Base-by-base conservation (phyloP, 2,888 invertebrate species). In the Erannis defoliaria region DNA sequence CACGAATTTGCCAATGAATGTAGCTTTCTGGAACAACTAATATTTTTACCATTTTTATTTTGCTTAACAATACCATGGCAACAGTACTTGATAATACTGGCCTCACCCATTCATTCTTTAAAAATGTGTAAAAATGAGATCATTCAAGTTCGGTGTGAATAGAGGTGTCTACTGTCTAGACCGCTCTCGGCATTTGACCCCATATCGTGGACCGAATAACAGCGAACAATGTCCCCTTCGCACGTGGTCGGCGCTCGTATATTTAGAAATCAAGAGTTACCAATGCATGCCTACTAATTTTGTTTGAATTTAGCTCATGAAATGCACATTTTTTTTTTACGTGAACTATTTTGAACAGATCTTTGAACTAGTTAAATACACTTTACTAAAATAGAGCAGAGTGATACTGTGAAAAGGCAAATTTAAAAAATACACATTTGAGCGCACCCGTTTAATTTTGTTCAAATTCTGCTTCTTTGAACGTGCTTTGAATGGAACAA, bases 211-310 rank as follows among this genome's bases (percentile, higher is more conserved):
- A 46, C 51, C 26, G 56, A 53, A 46, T 35, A 26, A 37, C 55
- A 56, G 70, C 72, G 83, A 80, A 80, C 84, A 80, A 76, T 84
- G 85, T 85, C 82, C 84, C 84, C 82, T 81, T 71, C 75, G 78
- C 89, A 90, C 90, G 90, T 90, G 91, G 86, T 81, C 38, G 51
- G 29, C n/a, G 16, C 16, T 50, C 58, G 67, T 85, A 85, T 76
- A 84, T 82, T 81, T 86, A 85, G 82, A 83, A 71, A 77, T 75
- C 72, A 72, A 14, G n/a, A 31, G n/a, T n/a, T n/a, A 53, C 31
- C 29, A 45, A 46, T 18, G 19, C n/a, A 42, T 21, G 26, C 43
- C 10, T 9, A 26, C 5, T n/a, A 8, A 45, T 45, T 45, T 45
- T 16, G 43, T 23, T n/a, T 16, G 10, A 26, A 0, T 26, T 45